Conservation (phyloP, 1,140 invertebrate genomes). For the Acromyrmex charruanus region DNA sequence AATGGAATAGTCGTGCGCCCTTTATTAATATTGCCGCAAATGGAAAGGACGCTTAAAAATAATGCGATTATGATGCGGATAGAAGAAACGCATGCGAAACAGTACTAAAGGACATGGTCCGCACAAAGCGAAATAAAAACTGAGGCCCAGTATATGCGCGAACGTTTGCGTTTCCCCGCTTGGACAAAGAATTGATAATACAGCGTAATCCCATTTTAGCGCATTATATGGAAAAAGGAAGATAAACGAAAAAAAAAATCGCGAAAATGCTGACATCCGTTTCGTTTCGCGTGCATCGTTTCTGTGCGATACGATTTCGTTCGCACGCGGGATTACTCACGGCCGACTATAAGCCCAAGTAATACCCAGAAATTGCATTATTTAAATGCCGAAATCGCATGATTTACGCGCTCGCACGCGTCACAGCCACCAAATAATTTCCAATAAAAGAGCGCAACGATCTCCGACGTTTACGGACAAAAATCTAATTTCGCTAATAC, state of each 20-base stretch:
- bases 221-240: conserved; percentile 19
- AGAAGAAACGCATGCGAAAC: conserved; percentile 47
- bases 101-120: neutral
- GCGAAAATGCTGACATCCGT: conserved; percentile 52
- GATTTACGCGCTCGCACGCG: conserved; percentile 31
- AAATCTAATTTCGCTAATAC: conserved; percentile 59
- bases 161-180: conserved; percentile 52
- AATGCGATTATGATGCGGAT: conserved; percentile 47
- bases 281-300: conserved; percentile 28
- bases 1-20: conserved; percentile 34
- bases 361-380: conserved; percentile 58
- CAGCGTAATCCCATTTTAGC: conserved; percentile 46
- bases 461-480: neutral
- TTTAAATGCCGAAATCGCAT: conserved; percentile 42
- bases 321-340: conserved; percentile 21
- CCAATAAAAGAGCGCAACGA: conserved; percentile 19
- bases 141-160: neutral
- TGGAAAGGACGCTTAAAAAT: conserved; percentile 48
- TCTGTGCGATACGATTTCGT: neutral
- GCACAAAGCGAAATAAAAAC: conserved; percentile 31
- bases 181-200: conserved; percentile 55
- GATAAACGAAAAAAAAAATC: conserved; percentile 28
- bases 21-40: conserved; percentile 35
- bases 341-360: conserved; percentile 43
- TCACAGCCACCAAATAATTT: conserved; percentile 29